These are phyloP conservation scores for Boleophthalmus pectinirostris DNA, from an alignment of 2,113 vertebrate genomes.

Conservation along the genomic window DNA sequence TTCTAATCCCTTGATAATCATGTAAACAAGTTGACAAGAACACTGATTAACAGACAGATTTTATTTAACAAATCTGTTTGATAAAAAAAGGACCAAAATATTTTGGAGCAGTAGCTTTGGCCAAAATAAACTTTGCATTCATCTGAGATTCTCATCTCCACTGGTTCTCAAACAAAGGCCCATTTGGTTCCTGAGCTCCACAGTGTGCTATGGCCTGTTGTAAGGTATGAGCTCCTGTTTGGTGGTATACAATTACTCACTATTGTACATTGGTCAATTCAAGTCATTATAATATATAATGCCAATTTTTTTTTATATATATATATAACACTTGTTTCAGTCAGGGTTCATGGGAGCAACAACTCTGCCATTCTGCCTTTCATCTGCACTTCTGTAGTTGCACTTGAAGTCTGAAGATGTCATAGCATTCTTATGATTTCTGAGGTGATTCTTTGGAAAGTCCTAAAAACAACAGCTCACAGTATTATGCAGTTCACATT, in stretches of 20 bases:
- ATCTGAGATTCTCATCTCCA: no score
- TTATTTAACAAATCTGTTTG: no score
- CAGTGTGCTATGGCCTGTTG: no score
- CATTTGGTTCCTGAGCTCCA: no score
- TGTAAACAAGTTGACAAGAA: no score
- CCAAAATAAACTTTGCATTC: not conserved
- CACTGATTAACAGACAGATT: not conserved
- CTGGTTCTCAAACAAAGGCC: no score
- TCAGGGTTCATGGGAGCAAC: not conserved
- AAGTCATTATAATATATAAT: no score
- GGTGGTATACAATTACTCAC: no score
- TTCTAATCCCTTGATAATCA: not conserved
- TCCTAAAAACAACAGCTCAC: slow-evolving; percentile 20
- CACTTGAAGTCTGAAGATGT: slow-evolving; percentile 63
- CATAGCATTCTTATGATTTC: slow-evolving; percentile 63
- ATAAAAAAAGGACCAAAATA: not conserved
- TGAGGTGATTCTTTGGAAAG: slow-evolving; percentile 58
- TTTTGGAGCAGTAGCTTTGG: not conserved
- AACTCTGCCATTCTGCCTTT: not conserved
- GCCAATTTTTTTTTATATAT: no score
- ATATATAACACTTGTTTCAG: no score
- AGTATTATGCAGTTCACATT: slow-evolving; percentile 42
- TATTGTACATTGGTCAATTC: no score
- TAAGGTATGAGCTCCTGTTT: no score
- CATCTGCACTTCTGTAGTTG: slow-evolving; percentile 10